phyloP scores from a whole-genome alignment of 2,113 vertebrate species.

The Sander vitreus region DNA sequence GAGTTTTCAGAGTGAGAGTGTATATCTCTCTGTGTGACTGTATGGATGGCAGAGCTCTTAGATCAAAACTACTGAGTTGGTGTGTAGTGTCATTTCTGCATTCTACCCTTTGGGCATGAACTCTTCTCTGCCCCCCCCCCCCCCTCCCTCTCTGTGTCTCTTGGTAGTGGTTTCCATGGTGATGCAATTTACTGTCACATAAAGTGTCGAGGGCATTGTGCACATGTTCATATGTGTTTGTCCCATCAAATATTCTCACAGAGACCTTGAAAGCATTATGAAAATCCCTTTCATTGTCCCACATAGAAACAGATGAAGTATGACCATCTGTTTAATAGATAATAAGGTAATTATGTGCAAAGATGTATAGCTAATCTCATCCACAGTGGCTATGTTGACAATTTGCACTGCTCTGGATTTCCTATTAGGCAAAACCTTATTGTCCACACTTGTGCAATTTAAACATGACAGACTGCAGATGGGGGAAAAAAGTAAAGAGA shows the following conservation, averaged over 20 bases:
- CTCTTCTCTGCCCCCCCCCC: constrained; percentile 10
- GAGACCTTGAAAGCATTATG: constrained; percentile 62
- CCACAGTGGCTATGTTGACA: constrained; percentile 45
- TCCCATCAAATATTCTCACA: constrained; percentile 60
- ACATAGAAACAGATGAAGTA: constrained; percentile 47
- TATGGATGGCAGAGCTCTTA: constrained; percentile 38
- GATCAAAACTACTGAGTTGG: constrained; percentile 60
- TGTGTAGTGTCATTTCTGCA: constrained; percentile 33
- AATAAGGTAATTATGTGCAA: constrained; percentile 50
- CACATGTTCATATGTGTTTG: constrained; percentile 49
- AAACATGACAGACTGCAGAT: constrained; percentile 34
- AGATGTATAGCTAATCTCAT: constrained; percentile 49
- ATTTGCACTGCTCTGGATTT: constrained; percentile 40
- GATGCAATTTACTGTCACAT: constrained; percentile 78
- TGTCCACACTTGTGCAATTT: constrained; percentile 44
- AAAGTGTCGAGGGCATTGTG: constrained; percentile 67
- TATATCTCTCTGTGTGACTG: constrained; percentile 21
- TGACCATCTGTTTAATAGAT: constrained; percentile 57
- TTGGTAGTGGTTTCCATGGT: constrained; percentile 82
- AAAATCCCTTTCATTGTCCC: constrained; percentile 52
- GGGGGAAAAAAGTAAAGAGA: constrained; percentile 22
- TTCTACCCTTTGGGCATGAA: constrained; percentile 52
- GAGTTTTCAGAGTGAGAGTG: constrained; percentile 23
- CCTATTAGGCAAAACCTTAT: constrained; percentile 31
- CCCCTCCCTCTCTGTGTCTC: constrained; percentile 11